Evolutionary conservation across 2,888 invertebrate genomes (phyloP).

Genomic region (Acanthosepion lycidas): DNA sequence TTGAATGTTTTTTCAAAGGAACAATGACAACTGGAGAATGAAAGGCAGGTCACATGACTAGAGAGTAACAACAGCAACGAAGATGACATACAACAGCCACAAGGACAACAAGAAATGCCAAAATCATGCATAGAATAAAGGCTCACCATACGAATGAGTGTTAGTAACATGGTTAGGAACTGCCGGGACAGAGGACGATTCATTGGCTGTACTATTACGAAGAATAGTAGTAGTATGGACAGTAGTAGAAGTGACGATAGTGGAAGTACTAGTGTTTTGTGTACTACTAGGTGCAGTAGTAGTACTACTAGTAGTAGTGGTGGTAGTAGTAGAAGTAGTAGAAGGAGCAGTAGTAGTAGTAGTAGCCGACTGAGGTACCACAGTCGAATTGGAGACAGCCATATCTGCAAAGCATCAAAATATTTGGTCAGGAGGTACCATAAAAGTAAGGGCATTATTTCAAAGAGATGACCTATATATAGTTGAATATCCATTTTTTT

Average conservation of each 20-base stretch:
- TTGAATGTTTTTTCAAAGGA: background rate
- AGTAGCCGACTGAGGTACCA: background rate
- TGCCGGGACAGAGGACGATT: background rate
- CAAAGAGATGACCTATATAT: background rate
- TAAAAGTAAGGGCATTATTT: background rate
- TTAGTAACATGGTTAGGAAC: conserved; percentile 37
- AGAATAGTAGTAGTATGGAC: background rate
- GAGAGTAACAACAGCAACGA: background rate
- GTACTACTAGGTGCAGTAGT: background rate
- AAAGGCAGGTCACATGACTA: background rate
- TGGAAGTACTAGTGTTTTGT: background rate
- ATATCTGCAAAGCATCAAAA: conserved; percentile 46
- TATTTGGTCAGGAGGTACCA: conserved; percentile 35
- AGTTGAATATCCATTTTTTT: no score
- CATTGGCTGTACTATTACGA: background rate
- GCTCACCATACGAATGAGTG: conserved; percentile 44
- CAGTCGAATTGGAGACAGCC: background rate
- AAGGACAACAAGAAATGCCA: background rate
- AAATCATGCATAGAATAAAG: conserved; percentile 34
- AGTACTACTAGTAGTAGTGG: conserved; percentile 11
- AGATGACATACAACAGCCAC: background rate
- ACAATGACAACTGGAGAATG: background rate
- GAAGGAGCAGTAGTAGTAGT: conserved; percentile 17
- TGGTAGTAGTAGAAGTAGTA: conserved; percentile 34
- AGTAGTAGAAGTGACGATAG: background rate